Percentiles rank a stretch among this genome's conserved stretches.
These are phyloP conservation scores for Dasysyrphus tricinctus DNA, from an alignment of 2,888 invertebrate genomes.

Conservation along the genomic window DNA sequence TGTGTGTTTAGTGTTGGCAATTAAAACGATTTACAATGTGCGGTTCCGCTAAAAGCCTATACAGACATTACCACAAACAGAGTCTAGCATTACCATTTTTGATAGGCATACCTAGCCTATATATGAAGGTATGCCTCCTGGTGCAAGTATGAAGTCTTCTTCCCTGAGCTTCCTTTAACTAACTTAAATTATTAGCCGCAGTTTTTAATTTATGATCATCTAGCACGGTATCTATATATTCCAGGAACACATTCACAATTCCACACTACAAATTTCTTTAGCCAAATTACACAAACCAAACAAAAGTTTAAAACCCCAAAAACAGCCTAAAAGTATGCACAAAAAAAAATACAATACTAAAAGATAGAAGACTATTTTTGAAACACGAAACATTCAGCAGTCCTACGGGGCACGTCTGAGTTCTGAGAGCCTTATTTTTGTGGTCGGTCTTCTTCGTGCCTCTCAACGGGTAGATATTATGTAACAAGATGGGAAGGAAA, in stretches of 20 bases:
- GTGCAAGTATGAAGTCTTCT: slow-evolving; percentile 33
- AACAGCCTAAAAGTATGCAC: slow-evolving; percentile 36
- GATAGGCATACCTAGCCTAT: no score
- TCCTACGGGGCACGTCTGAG: background rate
- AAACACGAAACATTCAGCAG: slow-evolving; percentile 17
- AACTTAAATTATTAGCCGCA: slow-evolving; percentile 71
- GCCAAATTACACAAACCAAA: slow-evolving; percentile 32
- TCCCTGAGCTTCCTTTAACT: slow-evolving; percentile 27
- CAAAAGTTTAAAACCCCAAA: background rate
- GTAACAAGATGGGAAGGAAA: slow-evolving; percentile 55
- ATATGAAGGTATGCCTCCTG: no score
- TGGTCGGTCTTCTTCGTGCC: slow-evolving; percentile 21
- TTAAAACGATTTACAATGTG: slow-evolving; percentile 71
- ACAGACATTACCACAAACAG: slow-evolving; percentile 10
- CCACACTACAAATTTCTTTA: slow-evolving; percentile 59
- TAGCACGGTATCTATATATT: slow-evolving; percentile 49
- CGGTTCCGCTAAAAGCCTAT: slow-evolving; percentile 44
- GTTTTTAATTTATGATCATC: slow-evolving; percentile 70
- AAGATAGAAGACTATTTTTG: slow-evolving; percentile 46
- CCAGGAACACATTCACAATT: slow-evolving; percentile 54
- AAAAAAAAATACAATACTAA: slow-evolving; percentile 7
- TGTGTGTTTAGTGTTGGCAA: slow-evolving; percentile 54
- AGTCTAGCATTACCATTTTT: slow-evolving; percentile 7
- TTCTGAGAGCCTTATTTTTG: background rate
- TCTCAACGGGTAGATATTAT: slow-evolving; percentile 10